Base-by-base conservation (phyloP, 1,140 invertebrate genomes). In the Bombus turneri region DNA sequence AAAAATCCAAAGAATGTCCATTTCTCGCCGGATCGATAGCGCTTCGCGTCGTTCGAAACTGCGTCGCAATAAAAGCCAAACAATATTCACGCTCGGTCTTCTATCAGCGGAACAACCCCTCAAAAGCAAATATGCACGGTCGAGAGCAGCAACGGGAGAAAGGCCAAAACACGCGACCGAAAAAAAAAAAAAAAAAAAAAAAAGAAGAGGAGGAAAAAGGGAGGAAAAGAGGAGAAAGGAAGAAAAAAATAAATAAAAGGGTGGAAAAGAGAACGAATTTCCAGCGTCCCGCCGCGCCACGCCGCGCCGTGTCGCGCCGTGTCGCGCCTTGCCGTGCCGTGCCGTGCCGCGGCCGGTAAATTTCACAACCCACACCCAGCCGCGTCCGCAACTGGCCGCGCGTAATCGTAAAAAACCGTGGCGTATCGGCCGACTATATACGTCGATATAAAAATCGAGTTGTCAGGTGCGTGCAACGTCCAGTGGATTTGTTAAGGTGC, bases 401-500 rank as follows among this genome's bases (percentile, higher is more conserved):
- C 80, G 72, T 85, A 81, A 85, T 85, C 77, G 84, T 81, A 85
- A 85, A 86, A 86, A 83, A 86, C 84, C 84, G 71, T 80, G 84
- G 64, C 76, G 66, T 84, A 87, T 87, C 82, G 86, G 71, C n/a
- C 72, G 39, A 25, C 80, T 64, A 64, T 81, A 78, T 71, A 90
- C 79, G 73, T 71, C 73, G 81, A 89, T 81, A 87, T 85, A 84
- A 90, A 90, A 90, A 90, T 89, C 72, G 88, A 83, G 73, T 73
- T 77, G 88, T 89, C 88, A 84, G 73, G 85, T 81, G 74, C 59
- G 86, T 78, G 86, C 81, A 81, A 62, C 59, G 62, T 59, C 78
- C 59, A 85, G 75, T 85, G 80, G 89, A 90, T 90, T 85, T 83
- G 89, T 83, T 74, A 90, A 91, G 90, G 90, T 88, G 90, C 90